phyloP scores from a whole-genome alignment of 2,888 invertebrate genomes.

The Notodonta ziczac region DNA sequence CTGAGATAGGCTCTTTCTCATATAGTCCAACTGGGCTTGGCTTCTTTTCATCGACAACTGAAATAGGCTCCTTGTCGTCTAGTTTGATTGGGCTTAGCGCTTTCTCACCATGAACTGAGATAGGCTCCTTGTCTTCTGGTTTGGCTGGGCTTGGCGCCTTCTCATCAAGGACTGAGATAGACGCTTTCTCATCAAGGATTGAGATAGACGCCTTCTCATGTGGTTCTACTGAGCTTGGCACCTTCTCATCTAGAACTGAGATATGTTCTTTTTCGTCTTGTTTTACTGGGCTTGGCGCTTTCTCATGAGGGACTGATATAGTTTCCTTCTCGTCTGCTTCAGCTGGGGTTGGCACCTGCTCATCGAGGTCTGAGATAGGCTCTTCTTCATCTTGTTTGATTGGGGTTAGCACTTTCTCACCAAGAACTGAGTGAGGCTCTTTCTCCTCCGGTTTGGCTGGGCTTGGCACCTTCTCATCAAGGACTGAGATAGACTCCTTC shows the following conservation, averaged over 20 bases:
- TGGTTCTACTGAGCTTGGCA: constrained; percentile 10
- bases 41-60: neutral
- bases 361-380: constrained; percentile 13
- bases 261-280: constrained; percentile 20
- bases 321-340: constrained; percentile 9
- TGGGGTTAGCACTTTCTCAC: neutral
- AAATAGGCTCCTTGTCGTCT: constrained; percentile 18
- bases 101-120: too few relatives aligned
- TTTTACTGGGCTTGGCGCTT: constrained; percentile 7
- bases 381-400: constrained; percentile 16
- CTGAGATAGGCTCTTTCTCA: constrained; percentile 12
- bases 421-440: constrained; percentile 2
- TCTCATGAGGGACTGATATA: constrained; percentile 18
- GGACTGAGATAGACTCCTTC: neutral
- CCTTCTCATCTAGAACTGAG: constrained; percentile 14
- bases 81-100: constrained; percentile 8
- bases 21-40: constrained; percentile 1
- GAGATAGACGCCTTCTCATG: constrained; percentile 14
- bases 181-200: constrained; percentile 5
- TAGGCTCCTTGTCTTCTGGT: neutral
- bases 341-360: constrained; percentile 6
- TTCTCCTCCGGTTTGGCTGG: constrained; percentile 13
- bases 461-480: constrained; percentile 7
- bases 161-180: constrained; percentile 7
- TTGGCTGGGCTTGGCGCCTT: constrained; percentile 17